phyloP scores from a whole-genome alignment of 64 coral and sea anemone genomes.

The Montipora sp. region DNA sequence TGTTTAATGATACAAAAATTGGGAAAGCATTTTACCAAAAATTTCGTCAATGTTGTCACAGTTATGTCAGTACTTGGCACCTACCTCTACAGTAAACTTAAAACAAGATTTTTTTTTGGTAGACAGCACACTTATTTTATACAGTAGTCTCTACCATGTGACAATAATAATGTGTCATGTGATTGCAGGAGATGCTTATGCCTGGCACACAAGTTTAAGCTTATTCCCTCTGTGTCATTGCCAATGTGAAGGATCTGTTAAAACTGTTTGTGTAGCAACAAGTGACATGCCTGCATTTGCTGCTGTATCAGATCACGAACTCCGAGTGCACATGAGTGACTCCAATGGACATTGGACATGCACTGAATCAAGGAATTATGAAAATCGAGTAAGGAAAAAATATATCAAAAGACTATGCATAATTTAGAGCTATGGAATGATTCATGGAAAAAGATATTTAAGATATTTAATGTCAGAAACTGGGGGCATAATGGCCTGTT shows the following conservation, averaged over 20 bases:
- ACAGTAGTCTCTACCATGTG: background rate
- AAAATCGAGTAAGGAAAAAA: conserved; percentile 68
- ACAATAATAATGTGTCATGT: too few species aligned
- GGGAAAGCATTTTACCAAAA: too few species aligned
- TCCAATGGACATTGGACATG: conserved; percentile 77
- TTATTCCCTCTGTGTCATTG: conserved; percentile 57
- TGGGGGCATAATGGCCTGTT: too few species aligned
- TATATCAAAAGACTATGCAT: background rate
- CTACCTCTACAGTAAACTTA: too few species aligned
- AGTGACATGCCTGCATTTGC: conserved; percentile 33
- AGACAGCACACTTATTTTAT: too few species aligned
- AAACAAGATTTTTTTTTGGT: too few species aligned
- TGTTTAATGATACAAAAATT: too few species aligned
- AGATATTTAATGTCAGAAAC: too few species aligned
- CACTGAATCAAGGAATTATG: conserved; percentile 60
- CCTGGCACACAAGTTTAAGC: conserved; percentile 78
- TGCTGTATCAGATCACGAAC: conserved; percentile 50
- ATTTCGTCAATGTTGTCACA: too few species aligned
- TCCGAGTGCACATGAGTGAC: conserved; percentile 70
- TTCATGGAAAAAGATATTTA: too few species aligned
- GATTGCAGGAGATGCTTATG: conserved; percentile 73
- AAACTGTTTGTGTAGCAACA: conserved; percentile 73
- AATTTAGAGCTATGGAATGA: too few species aligned
- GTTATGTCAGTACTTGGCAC: too few species aligned
- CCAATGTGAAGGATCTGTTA: conserved; percentile 66